Evolutionary conservation across 2,888 invertebrate genomes (phyloP).

Genomic region (Euzophera pinguis): DNA sequence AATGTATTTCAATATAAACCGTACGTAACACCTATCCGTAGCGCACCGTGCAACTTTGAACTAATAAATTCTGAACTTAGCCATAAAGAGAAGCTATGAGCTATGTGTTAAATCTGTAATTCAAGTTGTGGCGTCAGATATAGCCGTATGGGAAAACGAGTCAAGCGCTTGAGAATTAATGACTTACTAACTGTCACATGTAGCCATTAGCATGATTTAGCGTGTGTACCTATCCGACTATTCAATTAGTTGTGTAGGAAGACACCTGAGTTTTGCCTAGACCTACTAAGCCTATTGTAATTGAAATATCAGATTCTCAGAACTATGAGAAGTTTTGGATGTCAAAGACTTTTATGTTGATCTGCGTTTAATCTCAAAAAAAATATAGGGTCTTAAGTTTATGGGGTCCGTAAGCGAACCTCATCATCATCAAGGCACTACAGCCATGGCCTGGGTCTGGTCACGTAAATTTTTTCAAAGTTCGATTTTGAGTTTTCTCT

Average conservation of each 20-base stretch:
- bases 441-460: too few species aligned
- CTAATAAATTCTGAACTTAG: conserved; percentile 45
- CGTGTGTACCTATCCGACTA: neutral
- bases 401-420: too few species aligned
- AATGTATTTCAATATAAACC: neutral
- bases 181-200: neutral
- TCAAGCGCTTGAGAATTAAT: neutral
- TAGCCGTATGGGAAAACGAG: conserved; percentile 4
- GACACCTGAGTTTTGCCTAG: neutral
- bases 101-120: conserved; percentile 1
- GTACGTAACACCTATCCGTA: neutral
- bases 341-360: too few species aligned
- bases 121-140: conserved; percentile 4
- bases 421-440: too few species aligned
- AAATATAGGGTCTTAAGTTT: too few species aligned
- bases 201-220: conserved; percentile 5
- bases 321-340: neutral
- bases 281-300: neutral
- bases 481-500: too few species aligned
- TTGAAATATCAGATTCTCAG: neutral
- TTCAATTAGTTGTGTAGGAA: neutral
- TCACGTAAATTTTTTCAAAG: too few species aligned
- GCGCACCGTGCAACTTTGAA: conserved; percentile 22
- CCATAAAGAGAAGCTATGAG: conserved; percentile 23
- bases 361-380: too few species aligned